phyloP scores from a whole-genome alignment of 2,797 vertebrate genomes.

The Epinephelus malabaricus region DNA sequence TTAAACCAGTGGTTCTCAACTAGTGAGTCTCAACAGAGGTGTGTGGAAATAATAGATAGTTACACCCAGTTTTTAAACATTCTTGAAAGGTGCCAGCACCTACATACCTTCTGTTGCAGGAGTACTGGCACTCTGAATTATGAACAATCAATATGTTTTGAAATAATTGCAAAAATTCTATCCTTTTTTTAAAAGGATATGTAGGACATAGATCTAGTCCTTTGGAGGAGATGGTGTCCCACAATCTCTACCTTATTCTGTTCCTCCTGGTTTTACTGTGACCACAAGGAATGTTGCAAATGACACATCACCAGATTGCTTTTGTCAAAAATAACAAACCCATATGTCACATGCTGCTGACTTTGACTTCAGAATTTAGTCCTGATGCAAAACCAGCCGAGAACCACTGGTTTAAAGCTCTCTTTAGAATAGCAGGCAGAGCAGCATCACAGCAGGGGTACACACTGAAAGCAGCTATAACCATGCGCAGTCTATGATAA shows the following conservation, averaged over 20 bases:
- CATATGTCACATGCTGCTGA: background rate
- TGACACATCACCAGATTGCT: conserved; percentile 46
- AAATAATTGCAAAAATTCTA: background rate
- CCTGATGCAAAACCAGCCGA: conserved; percentile 44
- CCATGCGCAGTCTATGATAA: conserved; percentile 12
- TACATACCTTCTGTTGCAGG: conserved; percentile 1
- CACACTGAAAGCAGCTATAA: conserved; percentile 58
- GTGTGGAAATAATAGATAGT: background rate
- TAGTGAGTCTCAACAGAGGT: conserved; percentile 7
- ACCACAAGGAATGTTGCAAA: conserved; percentile 58
- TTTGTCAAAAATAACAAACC: conserved; percentile 38
- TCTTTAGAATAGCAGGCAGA: conserved; percentile 29
- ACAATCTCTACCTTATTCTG: background rate
- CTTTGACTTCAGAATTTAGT: conserved; percentile 25
- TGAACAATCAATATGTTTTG: background rate
- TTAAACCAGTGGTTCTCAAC: conserved; percentile 63
- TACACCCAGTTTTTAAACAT: conserved; percentile 1
- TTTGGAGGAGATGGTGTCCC: background rate
- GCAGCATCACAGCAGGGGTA: conserved; percentile 41
- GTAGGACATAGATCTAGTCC: background rate
- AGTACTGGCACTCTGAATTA: background rate
- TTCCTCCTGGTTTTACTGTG: conserved; percentile 25
- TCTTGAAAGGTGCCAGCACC: conserved; percentile 61
- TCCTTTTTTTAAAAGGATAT: background rate
- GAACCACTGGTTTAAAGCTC: conserved; percentile 51